These are phyloP conservation scores for Tachuris rubrigastra DNA, from an alignment of 2,113 vertebrate species.

Conservation along the genomic window DNA sequence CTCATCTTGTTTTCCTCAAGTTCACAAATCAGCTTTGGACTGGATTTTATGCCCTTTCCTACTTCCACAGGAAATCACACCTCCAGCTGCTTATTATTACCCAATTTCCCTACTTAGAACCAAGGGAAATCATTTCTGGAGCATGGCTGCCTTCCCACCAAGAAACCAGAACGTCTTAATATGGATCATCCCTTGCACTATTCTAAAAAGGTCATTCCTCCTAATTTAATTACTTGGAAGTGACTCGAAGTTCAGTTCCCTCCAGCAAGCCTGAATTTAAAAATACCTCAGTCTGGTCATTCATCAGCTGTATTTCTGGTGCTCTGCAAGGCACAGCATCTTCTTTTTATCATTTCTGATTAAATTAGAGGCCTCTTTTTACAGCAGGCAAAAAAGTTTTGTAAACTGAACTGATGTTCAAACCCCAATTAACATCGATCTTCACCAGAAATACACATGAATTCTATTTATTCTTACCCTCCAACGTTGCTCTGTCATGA, in stretches of 20 bases:
- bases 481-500: background rate
- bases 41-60: background rate
- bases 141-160: background rate
- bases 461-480: background rate
- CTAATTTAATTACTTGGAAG: constrained; percentile 33
- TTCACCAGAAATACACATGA: background rate
- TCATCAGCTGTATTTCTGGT: background rate
- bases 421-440: background rate
- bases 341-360: background rate
- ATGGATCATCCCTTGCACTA: background rate
- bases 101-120: background rate
- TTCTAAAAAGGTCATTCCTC: background rate
- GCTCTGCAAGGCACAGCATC: background rate
- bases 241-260: background rate
- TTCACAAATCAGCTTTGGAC: background rate
- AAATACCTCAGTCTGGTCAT: background rate
- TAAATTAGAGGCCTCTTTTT: constrained; percentile 1
- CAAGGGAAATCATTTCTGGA: background rate
- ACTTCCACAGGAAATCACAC: background rate
- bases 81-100: background rate
- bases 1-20: background rate
- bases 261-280: background rate
- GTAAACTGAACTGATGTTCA: background rate
- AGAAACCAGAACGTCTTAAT: background rate
- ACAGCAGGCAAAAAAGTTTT: background rate